Percentiles rank a stretch among this genome's conserved stretches.
These are phyloP conservation scores for Digitonthophagus gazella DNA, from an alignment of 2,888 invertebrate species.

Conservation along the genomic window DNA sequence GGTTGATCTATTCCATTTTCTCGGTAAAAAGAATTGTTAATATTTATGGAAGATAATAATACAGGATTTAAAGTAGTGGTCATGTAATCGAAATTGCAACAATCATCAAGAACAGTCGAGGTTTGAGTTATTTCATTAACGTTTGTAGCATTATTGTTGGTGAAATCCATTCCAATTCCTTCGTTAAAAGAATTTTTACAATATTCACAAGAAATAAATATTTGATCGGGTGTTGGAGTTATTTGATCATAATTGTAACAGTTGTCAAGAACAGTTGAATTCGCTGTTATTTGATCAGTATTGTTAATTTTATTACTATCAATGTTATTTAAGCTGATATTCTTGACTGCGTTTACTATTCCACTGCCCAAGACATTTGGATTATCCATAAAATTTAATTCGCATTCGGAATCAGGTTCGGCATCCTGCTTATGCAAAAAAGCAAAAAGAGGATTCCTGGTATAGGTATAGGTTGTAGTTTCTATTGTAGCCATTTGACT, in stretches of 20 bases:
- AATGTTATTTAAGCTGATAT: not conserved
- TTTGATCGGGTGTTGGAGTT: no score
- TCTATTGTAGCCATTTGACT: not conserved
- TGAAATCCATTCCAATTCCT: no score
- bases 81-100: no score
- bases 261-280: no score
- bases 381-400: constrained; percentile 4
- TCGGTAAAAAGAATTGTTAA: not conserved
- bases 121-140: no score
- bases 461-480: not conserved
- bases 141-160: no score
- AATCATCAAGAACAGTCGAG: no score
- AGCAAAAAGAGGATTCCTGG: not conserved
- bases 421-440: not conserved
- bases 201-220: no score
- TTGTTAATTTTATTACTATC: not conserved
- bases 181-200: no score
- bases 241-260: no score
- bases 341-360: not conserved
- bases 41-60: not conserved
- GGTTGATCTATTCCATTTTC: not conserved
- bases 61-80: not conserved
- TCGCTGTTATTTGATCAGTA: no score
- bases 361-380: not conserved
- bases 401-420: not conserved